These are phyloP conservation scores for Clarias platycephalus DNA, from an alignment of 2,797 vertebrate genomes.

Conservation along the genomic window DNA sequence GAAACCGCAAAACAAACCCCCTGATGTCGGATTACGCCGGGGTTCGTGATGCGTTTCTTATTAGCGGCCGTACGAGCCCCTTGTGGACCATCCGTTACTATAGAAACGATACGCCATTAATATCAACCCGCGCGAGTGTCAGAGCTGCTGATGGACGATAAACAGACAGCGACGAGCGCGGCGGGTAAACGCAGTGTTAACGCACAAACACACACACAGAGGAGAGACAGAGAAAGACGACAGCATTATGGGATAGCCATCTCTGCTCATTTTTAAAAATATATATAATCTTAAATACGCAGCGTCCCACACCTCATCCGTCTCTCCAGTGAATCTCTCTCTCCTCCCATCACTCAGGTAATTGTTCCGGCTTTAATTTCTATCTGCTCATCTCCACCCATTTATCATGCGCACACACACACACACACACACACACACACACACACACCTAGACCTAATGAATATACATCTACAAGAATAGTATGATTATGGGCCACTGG, in stretches of 20 bases:
- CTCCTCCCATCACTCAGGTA: slow-evolving; percentile 9
- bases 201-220: neutral
- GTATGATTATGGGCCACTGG: slow-evolving; percentile 3
- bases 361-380: slow-evolving; percentile 24
- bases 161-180: neutral
- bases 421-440: slow-evolving; percentile 4
- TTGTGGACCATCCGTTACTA: neutral
- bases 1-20: neutral
- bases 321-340: neutral
- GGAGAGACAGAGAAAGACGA: neutral
- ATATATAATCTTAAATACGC: neutral
- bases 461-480: slow-evolving; percentile 13
- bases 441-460: neutral
- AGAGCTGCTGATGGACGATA: neutral
- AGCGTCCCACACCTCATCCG: neutral
- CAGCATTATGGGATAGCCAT: neutral
- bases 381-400: slow-evolving; percentile 7
- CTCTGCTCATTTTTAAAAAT: neutral
- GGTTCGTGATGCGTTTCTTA: neutral
- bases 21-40: neutral
- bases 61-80: neutral
- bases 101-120: neutral
- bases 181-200: too few species aligned
- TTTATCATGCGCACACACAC: neutral
- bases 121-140: neutral